Evolutionary conservation across 2,113 vertebrate species (phyloP).

Genomic region (Catharus bicknelli): DNA sequence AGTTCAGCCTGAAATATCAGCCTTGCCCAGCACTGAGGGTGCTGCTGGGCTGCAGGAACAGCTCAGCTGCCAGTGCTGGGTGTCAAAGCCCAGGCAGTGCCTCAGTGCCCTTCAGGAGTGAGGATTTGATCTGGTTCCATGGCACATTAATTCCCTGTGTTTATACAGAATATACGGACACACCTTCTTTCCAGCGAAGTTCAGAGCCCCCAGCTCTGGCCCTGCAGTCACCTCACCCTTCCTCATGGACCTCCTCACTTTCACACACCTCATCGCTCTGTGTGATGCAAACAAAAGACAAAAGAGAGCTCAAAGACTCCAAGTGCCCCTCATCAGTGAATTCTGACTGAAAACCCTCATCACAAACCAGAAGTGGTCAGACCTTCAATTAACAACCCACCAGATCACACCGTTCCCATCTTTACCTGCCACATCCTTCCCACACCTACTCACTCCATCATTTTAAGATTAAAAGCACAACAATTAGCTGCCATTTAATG

Average conservation of each 20-base stretch:
- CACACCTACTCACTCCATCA: neutral
- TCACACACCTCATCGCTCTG: neutral
- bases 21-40: neutral
- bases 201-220: neutral
- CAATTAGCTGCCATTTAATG: neutral
- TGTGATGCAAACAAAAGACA: neutral
- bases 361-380: neutral
- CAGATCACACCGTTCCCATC: neutral
- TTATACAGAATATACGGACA: fast-evolving
- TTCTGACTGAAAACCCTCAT: neutral
- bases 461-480: neutral
- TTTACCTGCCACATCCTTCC: neutral
- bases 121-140: neutral
- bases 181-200: neutral
- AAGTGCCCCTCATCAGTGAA: neutral
- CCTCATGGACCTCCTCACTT: neutral
- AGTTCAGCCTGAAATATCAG: neutral
- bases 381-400: neutral
- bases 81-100: neutral
- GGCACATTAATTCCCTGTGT: neutral
- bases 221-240: neutral
- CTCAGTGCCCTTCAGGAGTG: neutral
- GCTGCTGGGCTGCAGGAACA: neutral
- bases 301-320: neutral
- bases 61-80: neutral